Evolutionary conservation across 2,113 vertebrate genomes (phyloP), one percentile per base, ranked within the genome.

Genomic region (Pionites leucogaster): DNA sequence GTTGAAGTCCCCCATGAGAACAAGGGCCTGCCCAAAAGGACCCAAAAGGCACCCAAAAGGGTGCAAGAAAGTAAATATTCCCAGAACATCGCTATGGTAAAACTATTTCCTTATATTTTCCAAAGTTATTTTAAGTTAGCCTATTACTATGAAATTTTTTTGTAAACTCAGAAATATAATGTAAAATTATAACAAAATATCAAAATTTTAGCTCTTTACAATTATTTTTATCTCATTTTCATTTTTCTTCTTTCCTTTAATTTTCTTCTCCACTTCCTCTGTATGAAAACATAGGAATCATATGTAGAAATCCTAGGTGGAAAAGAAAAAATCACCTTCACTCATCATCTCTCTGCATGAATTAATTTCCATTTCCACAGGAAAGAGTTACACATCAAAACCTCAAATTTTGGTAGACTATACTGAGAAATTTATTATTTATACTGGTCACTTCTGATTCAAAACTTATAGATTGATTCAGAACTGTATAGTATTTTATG

Each of bases 81-180:
- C 16, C 28, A 55, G 39, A 72, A n/a, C 5, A 41, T 16, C 2
- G 19, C 70, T 15, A 46, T 31, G 24, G 25, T 64, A 46, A 64
- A 86, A 86, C 25, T n/a, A 19, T 20, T 59, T 76, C 62, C 18
- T 75, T 31, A 39, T 53, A 47, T 44, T 28, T 44, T 27, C 7
- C 4, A 22, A 75, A 70, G 12, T 41, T 63, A 63, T 67, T 86
- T 67, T 37, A 64, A 76, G 15, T 68, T 76, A 77, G 60, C 4
- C 1, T 7, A 2, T 60, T 91, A 25, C 4, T 47, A 18, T 42
- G 8, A 81, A 77, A 35, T 52, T 11, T 42, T 79, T 92, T 39
- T 22, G 3, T 47, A 77, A 91, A 0, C 0, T 77, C 8, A 42
- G 9, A 28, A 62, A 62, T 70, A 57, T 22, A 0, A 78, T 44